Evolutionary conservation across 2,888 invertebrate genomes (phyloP).

Genomic region (Erpobdella octoculata): DNA sequence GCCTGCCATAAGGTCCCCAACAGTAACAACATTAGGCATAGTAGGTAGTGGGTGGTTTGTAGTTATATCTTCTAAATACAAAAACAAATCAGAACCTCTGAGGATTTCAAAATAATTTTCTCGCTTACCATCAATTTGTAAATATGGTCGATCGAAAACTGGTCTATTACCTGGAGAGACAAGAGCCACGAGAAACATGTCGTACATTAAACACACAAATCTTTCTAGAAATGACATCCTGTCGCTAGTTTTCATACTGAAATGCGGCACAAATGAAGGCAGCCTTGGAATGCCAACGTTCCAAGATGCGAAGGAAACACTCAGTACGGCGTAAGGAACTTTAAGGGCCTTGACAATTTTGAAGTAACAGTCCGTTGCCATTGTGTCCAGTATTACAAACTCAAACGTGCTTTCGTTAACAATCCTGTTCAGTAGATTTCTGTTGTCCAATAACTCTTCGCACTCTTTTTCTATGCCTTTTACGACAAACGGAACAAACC

Average conservation of each 20-base stretch:
- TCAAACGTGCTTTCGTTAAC: constrained; percentile 6
- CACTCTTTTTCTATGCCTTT: constrained; percentile 7
- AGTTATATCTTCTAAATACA: constrained; percentile 26
- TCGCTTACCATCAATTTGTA: neutral
- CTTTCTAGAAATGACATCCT: constrained; percentile 7
- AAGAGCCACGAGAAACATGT: neutral
- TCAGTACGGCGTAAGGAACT: neutral
- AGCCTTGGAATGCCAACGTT: constrained; percentile 6
- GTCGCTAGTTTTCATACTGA: neutral
- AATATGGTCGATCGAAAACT: neutral
- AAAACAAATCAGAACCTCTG: neutral
- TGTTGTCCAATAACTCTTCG: neutral
- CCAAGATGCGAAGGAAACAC: constrained; percentile 4
- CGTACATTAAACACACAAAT: neutral
- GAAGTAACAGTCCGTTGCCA: neutral
- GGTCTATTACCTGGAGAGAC: neutral
- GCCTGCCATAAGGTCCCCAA: constrained; percentile 26
- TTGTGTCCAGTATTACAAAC: constrained; percentile 7
- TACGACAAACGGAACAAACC: neutral
- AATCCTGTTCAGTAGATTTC: neutral
- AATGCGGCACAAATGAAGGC: constrained; percentile 12
- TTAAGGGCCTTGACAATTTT: neutral
- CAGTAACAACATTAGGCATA: constrained; percentile 23
- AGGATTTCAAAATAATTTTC: neutral
- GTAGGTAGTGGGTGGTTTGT: constrained; percentile 18